Conservation (phyloP, 2,113 vertebrate genomes). For the Indicator indicator region DNA sequence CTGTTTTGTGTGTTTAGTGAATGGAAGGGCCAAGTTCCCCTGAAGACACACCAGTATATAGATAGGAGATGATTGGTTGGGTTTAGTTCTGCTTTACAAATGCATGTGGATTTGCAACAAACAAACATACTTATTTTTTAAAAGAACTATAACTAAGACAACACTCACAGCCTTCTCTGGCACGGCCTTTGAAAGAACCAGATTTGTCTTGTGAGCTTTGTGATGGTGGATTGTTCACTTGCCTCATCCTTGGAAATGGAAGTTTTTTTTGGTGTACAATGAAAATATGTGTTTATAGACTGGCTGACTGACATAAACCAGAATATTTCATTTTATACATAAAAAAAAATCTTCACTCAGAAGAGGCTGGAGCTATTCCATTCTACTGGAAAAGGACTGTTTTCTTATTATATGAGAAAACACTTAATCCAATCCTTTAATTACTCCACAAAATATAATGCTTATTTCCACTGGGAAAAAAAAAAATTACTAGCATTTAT, state of each 20-base stretch:
- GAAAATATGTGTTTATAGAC: background rate
- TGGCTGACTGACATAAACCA: background rate
- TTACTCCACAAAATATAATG: background rate
- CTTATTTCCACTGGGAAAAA: background rate
- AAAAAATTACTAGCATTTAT: background rate
- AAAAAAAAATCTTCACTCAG: background rate
- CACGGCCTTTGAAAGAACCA: background rate
- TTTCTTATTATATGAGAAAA: background rate
- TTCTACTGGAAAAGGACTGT: background rate
- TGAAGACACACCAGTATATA: background rate
- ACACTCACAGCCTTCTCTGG: background rate
- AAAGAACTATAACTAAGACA: background rate
- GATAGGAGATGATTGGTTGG: background rate
- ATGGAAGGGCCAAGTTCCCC: accelerated
- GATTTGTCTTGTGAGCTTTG: background rate
- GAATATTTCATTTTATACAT: background rate
- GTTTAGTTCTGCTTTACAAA: background rate
- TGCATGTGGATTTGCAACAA: background rate
- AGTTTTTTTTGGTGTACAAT: background rate
- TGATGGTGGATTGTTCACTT: background rate
- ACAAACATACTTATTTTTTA: background rate
- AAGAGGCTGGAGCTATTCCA: background rate
- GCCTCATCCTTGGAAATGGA: background rate
- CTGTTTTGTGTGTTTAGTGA: background rate
- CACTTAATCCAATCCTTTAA: background rate